phyloP scores from a whole-genome alignment of 1,140 invertebrate genomes.

The Anastatus disparis region DNA sequence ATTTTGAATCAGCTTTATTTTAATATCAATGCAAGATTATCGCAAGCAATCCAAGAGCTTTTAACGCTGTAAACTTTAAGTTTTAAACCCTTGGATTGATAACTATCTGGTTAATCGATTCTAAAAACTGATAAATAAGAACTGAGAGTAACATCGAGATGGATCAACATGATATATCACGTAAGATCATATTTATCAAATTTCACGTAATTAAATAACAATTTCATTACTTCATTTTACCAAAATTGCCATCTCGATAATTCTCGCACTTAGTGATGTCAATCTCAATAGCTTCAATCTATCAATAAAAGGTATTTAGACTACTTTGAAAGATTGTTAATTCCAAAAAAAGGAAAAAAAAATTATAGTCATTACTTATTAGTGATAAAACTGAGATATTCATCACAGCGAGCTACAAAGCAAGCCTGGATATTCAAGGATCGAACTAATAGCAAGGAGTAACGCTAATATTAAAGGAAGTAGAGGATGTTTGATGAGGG shows the following conservation, averaged over 20 bases:
- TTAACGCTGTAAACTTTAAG: background rate
- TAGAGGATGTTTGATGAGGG: conserved; percentile 55
- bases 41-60: background rate
- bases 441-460: conserved; percentile 54
- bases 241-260: conserved; percentile 7
- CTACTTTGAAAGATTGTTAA: background rate
- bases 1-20: background rate
- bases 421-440: conserved; percentile 57
- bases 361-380: background rate
- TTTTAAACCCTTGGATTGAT: conserved; percentile 5
- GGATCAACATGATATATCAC: too few species aligned
- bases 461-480: conserved; percentile 56
- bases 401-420: conserved; percentile 63
- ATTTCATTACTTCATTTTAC: too few species aligned
- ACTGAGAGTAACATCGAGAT: background rate
- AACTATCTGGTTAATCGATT: background rate
- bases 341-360: background rate
- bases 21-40: background rate
- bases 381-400: conserved; percentile 26
- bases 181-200: too few species aligned
- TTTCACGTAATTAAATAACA: too few species aligned
- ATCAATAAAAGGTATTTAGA: too few species aligned
- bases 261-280: conserved; percentile 7
- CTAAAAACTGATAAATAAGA: background rate
- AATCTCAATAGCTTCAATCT: too few species aligned